Conservation (phyloP, 2,888 invertebrate genomes). For the Philopedon plagiatum region DNA sequence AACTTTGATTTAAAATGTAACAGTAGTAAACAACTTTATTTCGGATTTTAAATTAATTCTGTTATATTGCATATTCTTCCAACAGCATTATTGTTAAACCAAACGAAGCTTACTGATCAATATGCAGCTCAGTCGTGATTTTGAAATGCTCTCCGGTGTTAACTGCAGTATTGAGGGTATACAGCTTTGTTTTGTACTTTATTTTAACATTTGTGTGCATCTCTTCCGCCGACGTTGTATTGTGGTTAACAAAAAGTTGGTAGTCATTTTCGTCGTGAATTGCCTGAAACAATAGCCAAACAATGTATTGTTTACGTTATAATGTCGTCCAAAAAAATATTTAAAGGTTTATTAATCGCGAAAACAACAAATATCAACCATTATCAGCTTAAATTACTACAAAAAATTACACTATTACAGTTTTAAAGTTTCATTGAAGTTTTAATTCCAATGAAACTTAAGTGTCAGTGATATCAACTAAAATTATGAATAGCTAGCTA, state of each 20-base stretch:
- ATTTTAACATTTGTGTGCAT: conserved; percentile 78
- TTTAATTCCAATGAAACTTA: too few species aligned
- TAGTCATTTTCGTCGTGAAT: conserved; percentile 79
- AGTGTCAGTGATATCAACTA: neutral
- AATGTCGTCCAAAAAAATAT: too few species aligned
- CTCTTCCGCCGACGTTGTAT: conserved; percentile 73
- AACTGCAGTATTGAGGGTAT: conserved; percentile 77
- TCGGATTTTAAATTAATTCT: neutral
- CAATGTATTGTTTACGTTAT: conserved; percentile 1
- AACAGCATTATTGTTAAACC: neutral
- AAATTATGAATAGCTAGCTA: neutral
- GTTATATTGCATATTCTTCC: neutral
- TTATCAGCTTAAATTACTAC: too few species aligned
- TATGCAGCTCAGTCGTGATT: conserved; percentile 79
- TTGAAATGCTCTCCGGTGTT: conserved; percentile 78
- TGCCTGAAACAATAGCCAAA: conserved; percentile 67
- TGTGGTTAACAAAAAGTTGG: conserved; percentile 76
- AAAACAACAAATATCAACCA: too few species aligned
- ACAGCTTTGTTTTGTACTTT: conserved; percentile 77
- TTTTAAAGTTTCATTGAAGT: too few species aligned
- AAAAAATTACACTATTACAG: too few species aligned
- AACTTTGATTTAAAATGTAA: too few species aligned
- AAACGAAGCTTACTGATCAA: conserved; percentile 77
- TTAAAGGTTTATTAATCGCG: too few species aligned
- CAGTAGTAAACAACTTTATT: too few species aligned